Evolutionary conservation across 2,797 vertebrate genomes (phyloP).

Genomic region (Enteromius fasciolatus): DNA sequence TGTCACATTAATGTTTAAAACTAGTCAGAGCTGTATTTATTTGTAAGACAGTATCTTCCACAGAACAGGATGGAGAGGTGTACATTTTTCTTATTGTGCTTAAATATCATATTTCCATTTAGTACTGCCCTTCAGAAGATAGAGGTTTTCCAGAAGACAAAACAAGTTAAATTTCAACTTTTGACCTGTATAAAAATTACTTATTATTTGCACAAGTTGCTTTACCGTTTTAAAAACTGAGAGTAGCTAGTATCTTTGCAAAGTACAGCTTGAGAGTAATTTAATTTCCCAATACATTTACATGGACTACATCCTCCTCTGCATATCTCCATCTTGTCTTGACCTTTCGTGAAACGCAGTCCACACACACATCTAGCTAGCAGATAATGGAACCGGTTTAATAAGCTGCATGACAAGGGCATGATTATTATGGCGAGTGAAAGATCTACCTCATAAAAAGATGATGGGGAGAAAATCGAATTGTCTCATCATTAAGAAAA

Average conservation of each 20-base stretch:
- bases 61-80: too few species aligned
- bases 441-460: constrained; percentile 26
- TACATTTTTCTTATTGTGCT: too few species aligned
- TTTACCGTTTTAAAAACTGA: neutral
- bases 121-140: neutral
- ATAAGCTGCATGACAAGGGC: constrained; percentile 64
- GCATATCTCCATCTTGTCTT: constrained; percentile 48
- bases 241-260: neutral
- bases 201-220: neutral
- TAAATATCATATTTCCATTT: too few species aligned
- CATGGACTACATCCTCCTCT: constrained; percentile 55
- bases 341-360: constrained; percentile 74
- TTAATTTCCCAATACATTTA: neutral
- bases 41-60: too few species aligned
- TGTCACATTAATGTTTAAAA: neutral
- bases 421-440: constrained; percentile 61
- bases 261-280: neutral
- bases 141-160: too few species aligned
- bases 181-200: neutral
- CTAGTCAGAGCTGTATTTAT: neutral
- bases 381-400: constrained; percentile 66
- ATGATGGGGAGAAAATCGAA: constrained; percentile 37
- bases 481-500: constrained; percentile 21
- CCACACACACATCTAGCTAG: constrained; percentile 37
- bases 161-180: too few species aligned